Conservation (phyloP, 2,888 invertebrate genomes). For the Meteorus cinctellus region DNA sequence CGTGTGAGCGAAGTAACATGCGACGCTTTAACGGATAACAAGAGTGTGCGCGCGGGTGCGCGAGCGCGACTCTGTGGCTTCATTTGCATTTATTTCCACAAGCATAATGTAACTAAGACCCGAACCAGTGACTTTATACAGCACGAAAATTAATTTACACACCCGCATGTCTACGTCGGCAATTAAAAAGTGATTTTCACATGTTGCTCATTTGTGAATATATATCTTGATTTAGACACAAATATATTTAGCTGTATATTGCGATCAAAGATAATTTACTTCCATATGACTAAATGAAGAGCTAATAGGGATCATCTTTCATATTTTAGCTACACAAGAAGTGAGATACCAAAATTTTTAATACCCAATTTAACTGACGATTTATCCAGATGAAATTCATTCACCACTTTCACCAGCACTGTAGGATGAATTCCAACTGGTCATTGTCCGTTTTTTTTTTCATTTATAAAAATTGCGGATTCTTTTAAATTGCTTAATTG, state of each 20-base stretch:
- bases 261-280: neutral
- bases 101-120: slow-evolving; percentile 42
- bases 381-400: too few relatives aligned
- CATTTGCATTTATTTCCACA: slow-evolving; percentile 63
- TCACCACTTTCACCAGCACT: too few relatives aligned
- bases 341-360: too few relatives aligned
- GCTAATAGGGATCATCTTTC: too few relatives aligned
- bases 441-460: too few relatives aligned
- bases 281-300: too few relatives aligned
- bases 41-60: slow-evolving; percentile 53
- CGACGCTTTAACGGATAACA: slow-evolving; percentile 59
- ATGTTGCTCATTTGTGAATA: slow-evolving; percentile 2
- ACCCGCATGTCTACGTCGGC: neutral
- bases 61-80: slow-evolving; percentile 48
- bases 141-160: slow-evolving; percentile 18
- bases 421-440: too few relatives aligned
- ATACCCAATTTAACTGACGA: neutral
- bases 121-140: slow-evolving; percentile 28
- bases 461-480: too few relatives aligned
- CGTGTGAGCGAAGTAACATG: slow-evolving; percentile 48
- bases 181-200: neutral
- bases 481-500: too few relatives aligned
- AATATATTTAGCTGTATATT: neutral
- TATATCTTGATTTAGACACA: neutral
- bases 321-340: neutral